phyloP scores from a whole-genome alignment of 2,888 invertebrate species.

The Eupithecia abbreviata region DNA sequence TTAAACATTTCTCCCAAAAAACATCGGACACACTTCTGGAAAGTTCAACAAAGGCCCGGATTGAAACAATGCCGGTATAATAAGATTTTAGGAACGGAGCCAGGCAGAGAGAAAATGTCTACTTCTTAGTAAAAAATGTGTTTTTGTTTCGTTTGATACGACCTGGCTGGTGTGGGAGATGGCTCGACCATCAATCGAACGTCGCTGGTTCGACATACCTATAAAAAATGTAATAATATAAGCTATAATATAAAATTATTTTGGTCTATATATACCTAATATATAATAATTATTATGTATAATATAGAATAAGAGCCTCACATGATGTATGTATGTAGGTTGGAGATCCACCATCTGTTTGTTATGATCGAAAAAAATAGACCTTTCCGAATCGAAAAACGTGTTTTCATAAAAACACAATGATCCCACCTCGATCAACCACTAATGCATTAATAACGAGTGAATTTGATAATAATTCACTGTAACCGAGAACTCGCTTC shows the following conservation, averaged over 20 bases:
- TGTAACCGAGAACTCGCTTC: constrained; percentile 65
- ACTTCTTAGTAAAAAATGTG: background rate
- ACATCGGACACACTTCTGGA: constrained; percentile 44
- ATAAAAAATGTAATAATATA: no score
- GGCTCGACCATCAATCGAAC: background rate
- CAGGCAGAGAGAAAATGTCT: background rate
- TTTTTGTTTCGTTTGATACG: background rate
- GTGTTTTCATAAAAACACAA: constrained; percentile 24
- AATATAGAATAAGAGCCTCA: no score
- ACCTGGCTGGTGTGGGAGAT: background rate
- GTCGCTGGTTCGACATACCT: background rate
- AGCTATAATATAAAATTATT: no score
- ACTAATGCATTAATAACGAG: constrained; percentile 45
- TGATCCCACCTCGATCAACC: constrained; percentile 38
- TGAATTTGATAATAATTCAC: constrained; percentile 55
- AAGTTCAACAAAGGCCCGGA: constrained; percentile 45
- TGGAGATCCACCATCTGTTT: background rate
- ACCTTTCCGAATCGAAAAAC: background rate
- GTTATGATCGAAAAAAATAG: background rate
- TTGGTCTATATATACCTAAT: no score
- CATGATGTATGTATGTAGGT: background rate
- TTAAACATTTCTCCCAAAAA: constrained; percentile 42
- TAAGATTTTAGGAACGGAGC: constrained; percentile 38
- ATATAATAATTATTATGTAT: no score
- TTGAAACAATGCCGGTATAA: constrained; percentile 54